These are phyloP conservation scores for Dimorphilus gyrociliatus DNA, from an alignment of 2,888 invertebrate species.

Conservation along the genomic window DNA sequence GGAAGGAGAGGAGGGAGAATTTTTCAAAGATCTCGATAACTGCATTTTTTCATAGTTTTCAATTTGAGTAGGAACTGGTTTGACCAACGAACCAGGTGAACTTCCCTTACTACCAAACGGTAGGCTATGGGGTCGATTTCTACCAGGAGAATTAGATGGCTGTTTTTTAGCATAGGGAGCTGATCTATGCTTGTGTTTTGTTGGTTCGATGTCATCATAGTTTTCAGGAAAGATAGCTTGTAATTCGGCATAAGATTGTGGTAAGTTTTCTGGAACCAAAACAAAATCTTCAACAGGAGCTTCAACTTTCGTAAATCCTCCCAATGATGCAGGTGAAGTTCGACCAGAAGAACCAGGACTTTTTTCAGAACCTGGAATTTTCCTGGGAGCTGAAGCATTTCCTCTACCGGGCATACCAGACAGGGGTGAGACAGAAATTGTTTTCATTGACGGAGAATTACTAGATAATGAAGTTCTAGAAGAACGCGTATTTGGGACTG, in stretches of 20 bases:
- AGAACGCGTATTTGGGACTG: constrained; percentile 3
- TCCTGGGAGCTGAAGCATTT: constrained; percentile 2
- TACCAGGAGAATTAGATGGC: too few species aligned
- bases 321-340: too few species aligned
- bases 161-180: too few species aligned
- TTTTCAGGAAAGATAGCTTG: too few species aligned
- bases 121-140: constrained; percentile 17
- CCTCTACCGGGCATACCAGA: constrained; percentile 10
- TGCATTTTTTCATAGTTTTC: constrained; percentile 42
- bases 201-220: too few species aligned
- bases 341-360: constrained; percentile 5
- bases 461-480: constrained; percentile 2
- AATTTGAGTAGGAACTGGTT: constrained; percentile 55
- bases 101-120: constrained; percentile 13
- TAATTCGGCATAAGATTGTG: constrained; percentile 3
- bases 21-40: too few species aligned
- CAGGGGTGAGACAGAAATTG: constrained; percentile 21
- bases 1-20: too few species aligned
- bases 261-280: constrained; percentile 23
- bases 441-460: constrained; percentile 17
- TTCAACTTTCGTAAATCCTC: too few species aligned
- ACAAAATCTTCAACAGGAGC: constrained; percentile 28
- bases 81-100: constrained; percentile 46
- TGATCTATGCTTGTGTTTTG: too few species aligned
- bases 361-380: constrained; percentile 4